Conservation (phyloP, 2,797 vertebrate species). For the Semotilus atromaculatus region DNA sequence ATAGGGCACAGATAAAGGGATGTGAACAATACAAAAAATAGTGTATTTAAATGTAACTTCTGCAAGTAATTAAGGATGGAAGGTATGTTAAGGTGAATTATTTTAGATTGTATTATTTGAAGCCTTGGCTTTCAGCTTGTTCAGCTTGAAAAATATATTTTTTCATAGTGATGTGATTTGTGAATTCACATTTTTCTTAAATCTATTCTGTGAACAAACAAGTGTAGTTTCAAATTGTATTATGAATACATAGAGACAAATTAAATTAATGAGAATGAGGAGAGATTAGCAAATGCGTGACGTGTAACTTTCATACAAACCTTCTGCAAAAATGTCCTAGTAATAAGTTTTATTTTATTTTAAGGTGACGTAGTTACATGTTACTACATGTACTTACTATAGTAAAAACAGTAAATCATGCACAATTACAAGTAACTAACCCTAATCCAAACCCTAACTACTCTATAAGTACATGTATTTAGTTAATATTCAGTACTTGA, state of each 20-base stretch:
- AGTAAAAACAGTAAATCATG: background rate
- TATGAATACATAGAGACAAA: background rate
- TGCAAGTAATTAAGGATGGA: background rate
- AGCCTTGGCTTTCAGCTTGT: background rate
- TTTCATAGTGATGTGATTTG: background rate
- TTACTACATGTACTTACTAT: background rate
- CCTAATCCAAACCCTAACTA: background rate
- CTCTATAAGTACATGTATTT: background rate
- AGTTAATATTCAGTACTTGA: background rate
- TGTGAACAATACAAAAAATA: constrained; percentile 1
- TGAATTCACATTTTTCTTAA: background rate
- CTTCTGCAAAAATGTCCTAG: background rate
- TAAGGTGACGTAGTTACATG: too few species aligned
- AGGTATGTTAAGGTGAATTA: background rate
- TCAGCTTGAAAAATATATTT: too few species aligned
- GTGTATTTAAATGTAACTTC: background rate
- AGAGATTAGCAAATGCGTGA: background rate
- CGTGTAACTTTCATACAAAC: background rate
- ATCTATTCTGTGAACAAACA: background rate
- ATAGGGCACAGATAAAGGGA: constrained; percentile 1
- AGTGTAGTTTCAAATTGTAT: background rate
- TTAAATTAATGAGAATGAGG: background rate
- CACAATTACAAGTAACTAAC: background rate
- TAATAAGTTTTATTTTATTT: background rate
- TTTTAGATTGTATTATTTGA: background rate